Base-by-base conservation (phyloP, 35 echinoderm and acorn worm species). In the Acanthaster planci region DNA sequence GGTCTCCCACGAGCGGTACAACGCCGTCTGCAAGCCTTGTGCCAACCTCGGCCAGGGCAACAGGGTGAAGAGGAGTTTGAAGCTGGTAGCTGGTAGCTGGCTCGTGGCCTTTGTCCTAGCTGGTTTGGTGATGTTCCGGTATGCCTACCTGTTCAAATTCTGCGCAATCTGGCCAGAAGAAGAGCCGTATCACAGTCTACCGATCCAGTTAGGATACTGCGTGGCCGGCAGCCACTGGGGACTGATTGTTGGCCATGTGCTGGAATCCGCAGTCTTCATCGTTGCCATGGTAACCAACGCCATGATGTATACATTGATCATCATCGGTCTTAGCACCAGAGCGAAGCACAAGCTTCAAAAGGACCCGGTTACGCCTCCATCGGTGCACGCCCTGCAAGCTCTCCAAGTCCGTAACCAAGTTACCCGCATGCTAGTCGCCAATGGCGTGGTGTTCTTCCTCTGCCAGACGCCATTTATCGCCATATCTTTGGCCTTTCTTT, bases 21-120 rank as follows among this genome's bases (percentile, higher is more conserved):
- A 81, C 39, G 90, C 90, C 30, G 77, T 92, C 26, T 92, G 90
- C 60, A 58, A 81, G 12, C 84, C 90, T 0, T 34, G 55, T 34
- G n/a, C 39, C 4, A 18, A 83, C 8, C 34, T 32, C 37, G 15
- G 40, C 0, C 57, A 40, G 8, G 39, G 54, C 35, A 87, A 55
- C 23, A 47, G 37, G 38, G 21, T 26, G 23, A 40, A 79, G 32
- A 44, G 78, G 18, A 0, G 8, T 19, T 80, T 50, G 4, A 77
- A 57, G 30, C 17, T 83, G 23, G 82, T 87, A 38, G 7, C 57
- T 1, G 31, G 50, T 10, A 87, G 26, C 51, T 87, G 64, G 64
- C 17, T 84, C 2, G 15, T 82, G 8, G 39, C 55, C 0, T 17
- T 78, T 36, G 60, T 38, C 8, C 19, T 92, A 8, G 78, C 84